phyloP scores from a whole-genome alignment of 2,113 vertebrate genomes.

The Grantiella picta region DNA sequence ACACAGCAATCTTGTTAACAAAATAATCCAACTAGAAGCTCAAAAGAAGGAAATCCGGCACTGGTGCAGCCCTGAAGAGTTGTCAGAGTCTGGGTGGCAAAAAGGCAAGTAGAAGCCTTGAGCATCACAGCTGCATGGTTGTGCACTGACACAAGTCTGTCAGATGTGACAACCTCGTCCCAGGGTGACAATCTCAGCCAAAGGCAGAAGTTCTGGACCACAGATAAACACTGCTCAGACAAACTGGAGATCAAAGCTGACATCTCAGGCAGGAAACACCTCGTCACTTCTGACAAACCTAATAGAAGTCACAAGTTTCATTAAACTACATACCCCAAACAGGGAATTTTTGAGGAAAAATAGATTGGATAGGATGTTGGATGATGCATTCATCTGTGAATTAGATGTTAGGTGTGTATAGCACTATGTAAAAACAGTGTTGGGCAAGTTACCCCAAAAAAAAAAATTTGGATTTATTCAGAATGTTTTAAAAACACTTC shows the following conservation, averaged over 20 bases:
- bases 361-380: neutral
- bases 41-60: neutral
- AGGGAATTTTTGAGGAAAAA: neutral
- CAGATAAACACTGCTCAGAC: neutral
- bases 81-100: neutral
- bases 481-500: neutral
- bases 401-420: neutral
- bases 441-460: neutral
- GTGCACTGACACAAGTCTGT: neutral
- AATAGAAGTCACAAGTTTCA: neutral
- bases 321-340: neutral
- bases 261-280: neutral
- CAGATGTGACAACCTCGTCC: neutral
- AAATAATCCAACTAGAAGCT: neutral
- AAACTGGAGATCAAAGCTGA: neutral
- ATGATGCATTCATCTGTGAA: neutral
- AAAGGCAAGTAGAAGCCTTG: neutral
- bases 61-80: neutral
- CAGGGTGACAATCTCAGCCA: neutral
- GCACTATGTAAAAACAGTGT: neutral
- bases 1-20: neutral
- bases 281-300: neutral
- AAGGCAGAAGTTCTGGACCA: neutral
- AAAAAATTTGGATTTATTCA: neutral
- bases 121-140: neutral